A percentile compares a stretch with the other conserved stretches of the same genome.
Conservation (phyloP, 53 echinoderm and acorn worm species). For the Holothuria scabra region DNA sequence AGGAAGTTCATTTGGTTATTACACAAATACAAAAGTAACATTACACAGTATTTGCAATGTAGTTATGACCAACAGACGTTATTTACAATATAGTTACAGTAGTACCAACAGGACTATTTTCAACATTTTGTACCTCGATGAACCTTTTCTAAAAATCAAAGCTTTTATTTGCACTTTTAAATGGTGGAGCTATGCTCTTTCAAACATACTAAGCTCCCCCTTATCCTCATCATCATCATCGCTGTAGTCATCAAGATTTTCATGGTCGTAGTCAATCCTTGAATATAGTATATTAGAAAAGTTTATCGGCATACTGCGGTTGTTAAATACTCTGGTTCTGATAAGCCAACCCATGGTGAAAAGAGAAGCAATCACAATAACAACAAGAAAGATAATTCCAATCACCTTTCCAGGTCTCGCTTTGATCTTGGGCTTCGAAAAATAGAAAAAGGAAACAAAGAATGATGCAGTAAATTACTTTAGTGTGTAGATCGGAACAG, state of each 20-base stretch:
- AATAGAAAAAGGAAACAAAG: too few relatives aligned
- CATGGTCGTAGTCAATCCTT: slow-evolving; percentile 22
- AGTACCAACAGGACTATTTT: too few relatives aligned
- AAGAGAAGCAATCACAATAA: not conserved
- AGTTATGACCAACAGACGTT: too few relatives aligned
- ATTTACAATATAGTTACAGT: too few relatives aligned
- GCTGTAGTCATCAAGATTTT: slow-evolving; percentile 24
- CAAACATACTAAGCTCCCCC: slow-evolving; percentile 25
- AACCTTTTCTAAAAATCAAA: too few relatives aligned
- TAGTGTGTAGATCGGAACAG: too few relatives aligned
- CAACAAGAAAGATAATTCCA: slow-evolving; percentile 12
- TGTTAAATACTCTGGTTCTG: slow-evolving; percentile 14
- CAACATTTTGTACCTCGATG: too few relatives aligned
- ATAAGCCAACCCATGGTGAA: not conserved
- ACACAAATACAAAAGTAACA: too few relatives aligned
- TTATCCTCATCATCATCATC: slow-evolving; percentile 1
- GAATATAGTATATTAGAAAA: slow-evolving; percentile 11
- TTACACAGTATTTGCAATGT: too few relatives aligned
- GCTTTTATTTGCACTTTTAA: too few relatives aligned
- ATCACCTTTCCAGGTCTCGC: not conserved
- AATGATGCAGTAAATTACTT: too few relatives aligned
- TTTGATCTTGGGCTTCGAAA: not conserved
- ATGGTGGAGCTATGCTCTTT: not conserved
- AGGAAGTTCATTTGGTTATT: too few relatives aligned
- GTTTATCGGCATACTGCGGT: not conserved